These are phyloP conservation scores for Cherax quadricarinatus DNA, from an alignment of 1,140 invertebrate genomes.

Conservation along the genomic window DNA sequence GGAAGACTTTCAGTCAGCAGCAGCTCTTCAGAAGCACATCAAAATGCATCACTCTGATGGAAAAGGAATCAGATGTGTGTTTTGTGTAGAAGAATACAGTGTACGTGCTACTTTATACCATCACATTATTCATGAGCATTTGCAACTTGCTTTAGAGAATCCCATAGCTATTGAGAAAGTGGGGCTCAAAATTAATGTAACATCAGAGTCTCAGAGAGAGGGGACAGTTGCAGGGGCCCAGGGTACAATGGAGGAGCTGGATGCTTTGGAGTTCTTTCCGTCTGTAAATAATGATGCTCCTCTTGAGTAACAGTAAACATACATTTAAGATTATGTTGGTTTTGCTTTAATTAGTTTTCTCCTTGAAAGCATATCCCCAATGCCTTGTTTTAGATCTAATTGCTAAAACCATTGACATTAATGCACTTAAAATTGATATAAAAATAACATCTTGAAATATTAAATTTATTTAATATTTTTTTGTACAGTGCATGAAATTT, in stretches of 20 bases:
- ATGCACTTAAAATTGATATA: background rate
- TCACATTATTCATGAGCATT: slow-evolving; percentile 53
- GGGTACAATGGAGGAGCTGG: slow-evolving; percentile 45
- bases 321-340: background rate
- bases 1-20: slow-evolving; percentile 18
- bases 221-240: slow-evolving; percentile 17
- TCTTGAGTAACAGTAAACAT: slow-evolving; percentile 18
- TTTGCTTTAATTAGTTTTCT: background rate
- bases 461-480: background rate
- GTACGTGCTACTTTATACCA: slow-evolving; percentile 18
- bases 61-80: slow-evolving; percentile 29
- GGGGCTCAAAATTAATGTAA: slow-evolving; percentile 50
- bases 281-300: slow-evolving; percentile 45
- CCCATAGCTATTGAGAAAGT: slow-evolving; percentile 47
- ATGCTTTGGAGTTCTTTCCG: slow-evolving; percentile 52
- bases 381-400: background rate
- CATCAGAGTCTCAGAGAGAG: slow-evolving; percentile 51
- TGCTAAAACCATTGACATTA: background rate
- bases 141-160: slow-evolving; percentile 56
- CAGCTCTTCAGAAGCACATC: slow-evolving; percentile 46
- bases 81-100: slow-evolving; percentile 50
- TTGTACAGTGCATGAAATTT: background rate
- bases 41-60: slow-evolving; percentile 41
- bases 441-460: background rate
- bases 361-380: background rate